Evolutionary conservation across 2,888 invertebrate species (phyloP).

Genomic region (Ophion obscuratus): DNA sequence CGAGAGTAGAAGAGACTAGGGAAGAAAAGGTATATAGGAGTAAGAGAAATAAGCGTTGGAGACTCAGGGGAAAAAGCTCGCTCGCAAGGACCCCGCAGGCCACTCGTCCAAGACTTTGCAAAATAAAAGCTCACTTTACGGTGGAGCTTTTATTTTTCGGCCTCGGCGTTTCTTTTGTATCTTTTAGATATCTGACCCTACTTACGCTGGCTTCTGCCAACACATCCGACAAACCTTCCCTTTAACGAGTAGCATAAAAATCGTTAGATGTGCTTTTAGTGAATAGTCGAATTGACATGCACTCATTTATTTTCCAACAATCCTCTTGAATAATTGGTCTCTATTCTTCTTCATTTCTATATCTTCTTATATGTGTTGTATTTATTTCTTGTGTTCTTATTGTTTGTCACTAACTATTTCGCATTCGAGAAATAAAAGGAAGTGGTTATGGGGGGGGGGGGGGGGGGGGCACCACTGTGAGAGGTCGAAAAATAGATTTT

Average conservation of each 20-base stretch:
- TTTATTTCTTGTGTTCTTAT: too few relatives aligned
- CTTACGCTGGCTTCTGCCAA: neutral
- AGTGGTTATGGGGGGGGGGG: too few relatives aligned
- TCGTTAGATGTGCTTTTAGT: slow-evolving; percentile 59
- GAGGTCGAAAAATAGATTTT: too few relatives aligned
- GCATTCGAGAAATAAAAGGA: too few relatives aligned
- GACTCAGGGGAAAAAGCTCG: slow-evolving; percentile 62
- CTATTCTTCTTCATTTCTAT: too few relatives aligned
- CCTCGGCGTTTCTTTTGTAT: slow-evolving; percentile 79
- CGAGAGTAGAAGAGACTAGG: slow-evolving; percentile 53
- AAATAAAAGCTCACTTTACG: slow-evolving; percentile 82
- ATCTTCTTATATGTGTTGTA: too few relatives aligned
- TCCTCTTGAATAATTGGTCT: neutral
- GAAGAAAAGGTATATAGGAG: slow-evolving; percentile 52
- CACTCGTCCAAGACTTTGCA: slow-evolving; percentile 78
- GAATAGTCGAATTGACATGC: slow-evolving; percentile 48
- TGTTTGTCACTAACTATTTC: too few relatives aligned
- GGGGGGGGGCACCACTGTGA: too few relatives aligned
- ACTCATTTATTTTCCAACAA: slow-evolving; percentile 20
- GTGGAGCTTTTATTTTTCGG: slow-evolving; percentile 81
- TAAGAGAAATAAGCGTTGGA: slow-evolving; percentile 66
- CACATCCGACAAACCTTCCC: slow-evolving; percentile 74
- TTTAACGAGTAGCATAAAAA: slow-evolving; percentile 73
- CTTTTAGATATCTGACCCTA: slow-evolving; percentile 56
- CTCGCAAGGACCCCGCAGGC: slow-evolving; percentile 75